Evolutionary conservation across 2,113 vertebrate genomes (phyloP), one percentile per base, ranked within the genome.

Genomic region (Brienomyrus longianalis): DNA sequence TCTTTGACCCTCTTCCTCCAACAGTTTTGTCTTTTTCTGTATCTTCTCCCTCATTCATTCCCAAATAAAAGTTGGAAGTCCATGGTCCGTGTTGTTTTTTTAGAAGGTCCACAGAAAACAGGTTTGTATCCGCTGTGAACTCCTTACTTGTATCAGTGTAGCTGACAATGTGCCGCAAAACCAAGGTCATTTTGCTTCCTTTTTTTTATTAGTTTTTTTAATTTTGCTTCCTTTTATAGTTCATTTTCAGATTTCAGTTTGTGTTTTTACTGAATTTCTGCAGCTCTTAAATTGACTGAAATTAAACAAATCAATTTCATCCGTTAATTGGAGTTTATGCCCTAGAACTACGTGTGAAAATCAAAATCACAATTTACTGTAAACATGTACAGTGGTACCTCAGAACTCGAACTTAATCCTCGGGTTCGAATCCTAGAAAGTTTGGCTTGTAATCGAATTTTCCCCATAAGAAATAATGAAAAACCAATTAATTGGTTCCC

Each of bases 11-110:
- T 80, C 43, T 80, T 43, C 35, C 74, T 80, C 35, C 74, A 80
- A 80, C 74, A 43, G 74, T 80, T 39, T 80, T 80, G 74, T 80
- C 74, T 80, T 80, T 80, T 80, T 80, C 74, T 80, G 31, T 80
- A 80, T 43, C 74, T 80, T 80, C 74, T 80, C 35, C 74, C 31
- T 80, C 74, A 80, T 80, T 80, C 74, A 80, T 80, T 80, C 74
- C 35, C 74, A 80, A 80, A 80, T 80, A 80, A 80, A 80, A 39
- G 74, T 80, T 80, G 74, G 35, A 43, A 43, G 35, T 27, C 62
- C 62, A 70, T 43, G 35, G 74, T 80, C 74, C 74, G 74, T 80
- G 74, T 80, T 39, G 35, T 80, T 80, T 80, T 80, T 80, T 80
- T 80, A 80, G 74, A 43, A 19, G 74, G 35, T 43, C 35, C 31